Evolutionary conservation across 2,888 invertebrate genomes (phyloP).

Genomic region (Ditula angustiorana): DNA sequence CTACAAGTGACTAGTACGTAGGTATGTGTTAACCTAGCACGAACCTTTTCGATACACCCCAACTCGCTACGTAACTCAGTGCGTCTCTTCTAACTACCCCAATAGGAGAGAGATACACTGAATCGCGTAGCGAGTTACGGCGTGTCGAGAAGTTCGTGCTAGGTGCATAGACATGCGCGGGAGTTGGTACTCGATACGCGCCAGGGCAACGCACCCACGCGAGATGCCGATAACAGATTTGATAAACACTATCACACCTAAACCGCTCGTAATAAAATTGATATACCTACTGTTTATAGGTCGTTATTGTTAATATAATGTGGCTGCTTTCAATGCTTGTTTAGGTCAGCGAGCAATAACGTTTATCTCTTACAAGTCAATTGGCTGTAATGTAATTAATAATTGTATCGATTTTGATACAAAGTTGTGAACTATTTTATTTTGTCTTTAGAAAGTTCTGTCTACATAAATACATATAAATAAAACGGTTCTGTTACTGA

Average conservation of each 20-base stretch:
- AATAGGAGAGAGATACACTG: too few species aligned
- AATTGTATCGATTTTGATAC: background rate
- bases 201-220: background rate
- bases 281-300: background rate
- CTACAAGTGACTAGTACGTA: too few species aligned
- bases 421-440: too few species aligned
- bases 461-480: background rate
- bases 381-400: background rate
- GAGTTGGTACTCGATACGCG: background rate
- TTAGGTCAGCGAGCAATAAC: background rate
- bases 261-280: conserved; percentile 6
- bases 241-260: conserved; percentile 15
- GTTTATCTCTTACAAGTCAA: background rate
- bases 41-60: too few species aligned
- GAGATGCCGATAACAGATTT: conserved; percentile 15
- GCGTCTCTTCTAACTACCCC: too few species aligned
- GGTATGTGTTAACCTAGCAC: too few species aligned
- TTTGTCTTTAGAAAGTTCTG: too few species aligned
- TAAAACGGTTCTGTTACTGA: too few species aligned
- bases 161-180: background rate
- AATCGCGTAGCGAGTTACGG: too few species aligned
- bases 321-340: background rate
- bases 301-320: background rate
- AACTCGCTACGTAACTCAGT: too few species aligned
- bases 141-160: too few species aligned